Conservation (phyloP, 2,797 vertebrate genomes). For the Pantherophis alleghaniensis region DNA sequence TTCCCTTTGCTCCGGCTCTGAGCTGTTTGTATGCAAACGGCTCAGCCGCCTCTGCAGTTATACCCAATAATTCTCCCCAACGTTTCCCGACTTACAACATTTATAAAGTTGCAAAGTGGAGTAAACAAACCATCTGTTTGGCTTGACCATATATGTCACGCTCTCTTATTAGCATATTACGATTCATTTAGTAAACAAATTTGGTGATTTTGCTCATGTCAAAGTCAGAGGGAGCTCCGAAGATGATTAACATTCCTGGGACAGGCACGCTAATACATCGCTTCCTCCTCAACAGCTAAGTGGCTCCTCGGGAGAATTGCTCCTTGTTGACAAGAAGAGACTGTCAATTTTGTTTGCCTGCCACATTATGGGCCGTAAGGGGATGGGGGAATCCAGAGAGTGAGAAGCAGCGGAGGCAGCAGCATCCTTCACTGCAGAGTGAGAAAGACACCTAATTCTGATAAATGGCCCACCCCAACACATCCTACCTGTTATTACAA, state of each 20-base stretch:
- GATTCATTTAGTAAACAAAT: constrained; percentile 87
- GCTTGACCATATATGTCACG: constrained; percentile 84
- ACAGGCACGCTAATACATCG: constrained; percentile 83
- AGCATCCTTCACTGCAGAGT: constrained; percentile 80
- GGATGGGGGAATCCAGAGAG: constrained; percentile 76
- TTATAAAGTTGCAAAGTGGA: constrained; percentile 80
- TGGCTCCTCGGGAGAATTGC: constrained; percentile 85
- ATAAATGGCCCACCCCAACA: constrained; percentile 89
- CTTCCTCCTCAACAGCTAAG: constrained; percentile 92
- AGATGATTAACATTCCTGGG: constrained; percentile 95
- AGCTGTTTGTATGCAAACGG: constrained; percentile 71
- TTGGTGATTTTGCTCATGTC: constrained; percentile 86
- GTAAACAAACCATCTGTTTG: constrained; percentile 87
- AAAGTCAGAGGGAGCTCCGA: constrained; percentile 80
- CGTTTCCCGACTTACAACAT: constrained; percentile 77
- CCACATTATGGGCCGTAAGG: constrained; percentile 89
- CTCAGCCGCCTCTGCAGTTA: constrained; percentile 68
- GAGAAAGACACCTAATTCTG: constrained; percentile 88
- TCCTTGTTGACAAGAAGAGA: constrained; percentile 95
- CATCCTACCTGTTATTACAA: constrained; percentile 88
- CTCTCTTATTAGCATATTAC: constrained; percentile 85
- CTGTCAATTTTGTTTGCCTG: constrained; percentile 96
- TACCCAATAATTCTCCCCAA: constrained; percentile 75
- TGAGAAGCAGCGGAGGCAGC: constrained; percentile 78
- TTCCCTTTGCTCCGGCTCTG: constrained; percentile 58